Base-by-base conservation (phyloP, 2,797 vertebrate genomes). In the Sibirionetta formosa region DNA sequence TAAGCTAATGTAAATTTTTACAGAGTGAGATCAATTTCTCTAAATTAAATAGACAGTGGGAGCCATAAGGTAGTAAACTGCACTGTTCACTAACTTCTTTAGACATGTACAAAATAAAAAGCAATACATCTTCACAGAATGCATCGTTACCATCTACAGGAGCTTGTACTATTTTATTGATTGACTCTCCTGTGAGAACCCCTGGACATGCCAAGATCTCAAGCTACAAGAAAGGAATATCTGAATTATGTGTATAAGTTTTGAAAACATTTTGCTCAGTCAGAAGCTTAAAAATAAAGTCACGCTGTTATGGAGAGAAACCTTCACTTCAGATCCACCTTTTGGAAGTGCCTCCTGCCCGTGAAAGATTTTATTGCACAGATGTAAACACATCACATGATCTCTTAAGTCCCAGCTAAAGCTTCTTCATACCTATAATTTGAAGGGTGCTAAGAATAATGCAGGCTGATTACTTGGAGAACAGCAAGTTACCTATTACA, bases 1-100 rank as follows among this genome's bases (percentile, higher is more conserved):
- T 24, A 14, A 8, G 22, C 10, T 40, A 42, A 35, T 0, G 1
- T 22, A 79, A 50, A 14, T n/a, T 58, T 61, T 29, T 29, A 60
- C 8, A 53, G 10, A 73, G 0, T 14, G 64, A 82, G 9, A 40
- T 10, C 16, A 46, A 7, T 4, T 92, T 73, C 84, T 73, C 17
- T 63, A 82, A 3, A 14, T 2, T 5, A 75, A 69, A 81, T 42
- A 84, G 51, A 38, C 12, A 84, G 61, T 27, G 36, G 35, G 46
- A 94, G 5, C 23, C 13, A 66, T 2, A 40, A 29, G 26, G n/a
- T 7, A 86, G 24, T 23, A 83, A 58, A 20, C 82, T 8, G 61
- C 7, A 42, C 8, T 35, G 9, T 11, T 71, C 36, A 42, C 71
- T 33, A 82, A 56, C 53, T 87, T 88, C 71, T 64, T 64, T 33